These are phyloP conservation scores for Sternotherus odoratus DNA, from an alignment of 2,797 vertebrate genomes.

Conservation along the genomic window DNA sequence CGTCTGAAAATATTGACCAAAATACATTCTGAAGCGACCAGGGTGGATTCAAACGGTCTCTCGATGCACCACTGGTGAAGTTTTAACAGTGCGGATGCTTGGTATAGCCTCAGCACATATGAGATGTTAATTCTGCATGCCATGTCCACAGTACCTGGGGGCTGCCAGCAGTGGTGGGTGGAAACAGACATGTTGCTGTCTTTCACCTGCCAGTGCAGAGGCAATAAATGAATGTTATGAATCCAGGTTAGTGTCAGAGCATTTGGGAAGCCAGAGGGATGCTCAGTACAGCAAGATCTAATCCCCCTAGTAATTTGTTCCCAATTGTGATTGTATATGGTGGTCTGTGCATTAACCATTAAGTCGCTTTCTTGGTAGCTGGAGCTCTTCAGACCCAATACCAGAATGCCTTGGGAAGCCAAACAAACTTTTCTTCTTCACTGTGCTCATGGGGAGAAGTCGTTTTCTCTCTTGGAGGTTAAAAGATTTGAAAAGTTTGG, in stretches of 20 bases:
- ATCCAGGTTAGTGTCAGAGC: background rate
- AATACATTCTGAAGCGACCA: background rate
- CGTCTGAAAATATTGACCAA: background rate
- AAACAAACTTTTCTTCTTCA: conserved; percentile 13
- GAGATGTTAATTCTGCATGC: background rate
- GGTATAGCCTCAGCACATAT: background rate
- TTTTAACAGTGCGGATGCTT: background rate
- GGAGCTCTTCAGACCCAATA: background rate
- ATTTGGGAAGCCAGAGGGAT: background rate
- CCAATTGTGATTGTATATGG: background rate
- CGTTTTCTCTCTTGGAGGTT: conserved; percentile 28
- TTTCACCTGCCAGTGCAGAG: background rate
- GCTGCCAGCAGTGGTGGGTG: background rate
- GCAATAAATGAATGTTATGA: background rate
- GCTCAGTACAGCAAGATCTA: background rate
- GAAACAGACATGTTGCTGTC: background rate
- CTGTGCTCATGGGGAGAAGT: background rate
- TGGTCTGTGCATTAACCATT: background rate
- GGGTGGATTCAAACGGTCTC: background rate
- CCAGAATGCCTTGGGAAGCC: conserved; percentile 43
- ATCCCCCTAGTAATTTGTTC: background rate
- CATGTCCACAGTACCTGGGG: background rate
- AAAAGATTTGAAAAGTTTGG: conserved; percentile 39
- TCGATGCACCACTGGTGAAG: background rate
- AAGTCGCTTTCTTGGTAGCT: background rate